Conservation (phyloP, 2,888 invertebrate species). For the Hydrotaea diabolus region DNA sequence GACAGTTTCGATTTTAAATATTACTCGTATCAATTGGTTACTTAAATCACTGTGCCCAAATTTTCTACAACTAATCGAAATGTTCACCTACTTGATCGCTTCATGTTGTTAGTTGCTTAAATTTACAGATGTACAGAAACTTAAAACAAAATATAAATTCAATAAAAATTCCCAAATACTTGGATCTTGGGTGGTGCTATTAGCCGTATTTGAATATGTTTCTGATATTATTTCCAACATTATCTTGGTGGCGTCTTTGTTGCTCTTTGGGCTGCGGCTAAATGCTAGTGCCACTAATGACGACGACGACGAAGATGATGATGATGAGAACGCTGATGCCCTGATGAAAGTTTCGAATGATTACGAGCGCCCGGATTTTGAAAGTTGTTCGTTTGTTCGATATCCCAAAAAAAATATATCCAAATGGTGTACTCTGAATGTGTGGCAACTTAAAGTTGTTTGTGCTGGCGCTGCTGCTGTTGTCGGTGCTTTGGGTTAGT, state of each 20-base stretch:
- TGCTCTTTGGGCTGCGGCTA: conserved; percentile 5
- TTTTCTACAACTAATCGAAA: neutral
- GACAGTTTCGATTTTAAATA: too few species aligned
- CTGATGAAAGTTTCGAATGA: conserved; percentile 34
- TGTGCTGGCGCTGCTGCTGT: neutral
- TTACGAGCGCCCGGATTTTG: conserved; percentile 19
- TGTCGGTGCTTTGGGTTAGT: neutral
- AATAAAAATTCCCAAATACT: conserved; percentile 22
- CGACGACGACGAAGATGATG: conserved; percentile 36
- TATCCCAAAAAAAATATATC: neutral
- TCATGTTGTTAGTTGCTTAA: neutral
- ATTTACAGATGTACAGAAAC: neutral
- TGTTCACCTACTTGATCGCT: neutral
- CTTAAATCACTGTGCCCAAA: neutral
- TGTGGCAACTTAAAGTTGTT: neutral
- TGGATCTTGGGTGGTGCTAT: conserved; percentile 7
- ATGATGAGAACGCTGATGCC: too few species aligned
- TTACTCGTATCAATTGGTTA: too few species aligned
- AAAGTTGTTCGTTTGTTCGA: neutral
- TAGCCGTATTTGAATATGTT: conserved; percentile 27
- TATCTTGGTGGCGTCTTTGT: neutral
- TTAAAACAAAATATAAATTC: neutral
- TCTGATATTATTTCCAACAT: conserved; percentile 42
- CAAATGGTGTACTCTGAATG: neutral
- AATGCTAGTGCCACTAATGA: neutral